Evolutionary conservation across 2,797 vertebrate genomes (phyloP), one percentile per base, ranked within the genome.

Genomic region (Philypnodon macrostomus): DNA sequence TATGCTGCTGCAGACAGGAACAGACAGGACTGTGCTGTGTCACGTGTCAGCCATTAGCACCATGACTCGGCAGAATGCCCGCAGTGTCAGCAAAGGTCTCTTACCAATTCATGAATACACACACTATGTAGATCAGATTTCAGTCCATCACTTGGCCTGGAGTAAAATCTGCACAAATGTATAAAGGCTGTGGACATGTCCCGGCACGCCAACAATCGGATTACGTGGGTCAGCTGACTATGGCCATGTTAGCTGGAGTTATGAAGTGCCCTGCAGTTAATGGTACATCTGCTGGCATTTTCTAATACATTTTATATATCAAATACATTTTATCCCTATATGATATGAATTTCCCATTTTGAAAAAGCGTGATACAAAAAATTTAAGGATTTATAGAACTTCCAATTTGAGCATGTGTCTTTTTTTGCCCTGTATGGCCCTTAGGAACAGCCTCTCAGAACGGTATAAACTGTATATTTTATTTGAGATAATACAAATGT

Each of bases 1-100:
- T 9, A 10, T 30, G 27, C 27, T 18, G 27, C 41, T 30, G 26
- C 27, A 16, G 5, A 27, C 41, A 12, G 26, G 11, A 30, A 2
- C 10, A 36, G 11, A 29, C 15, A 2, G 1, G 5, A 2, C 17
- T 31, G n/a, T n/a, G 44, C 55, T 10, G 54, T 7, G 47, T 44
- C 60, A 51, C 51, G 42, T 34, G 63, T 24, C 31, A 30, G 23
- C 38, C 40, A 0, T 33, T 40, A 49, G 47, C 58, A 52, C 24
- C 52, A 53, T 60, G 48, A 51, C 54, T 42, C 27, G 15, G 42
- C 59, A 50, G 1, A 5, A 9, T 17, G 5, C 14, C 31, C 23
- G 24, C 16, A 30, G 12, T 19, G 17, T 24, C 38, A 26, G 15
- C 11, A 2, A 10, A 7, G n/a, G n/a, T 32, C 26, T n/a, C 12